phyloP scores from a whole-genome alignment of 2,888 invertebrate species.

The Lysandra coridon region DNA sequence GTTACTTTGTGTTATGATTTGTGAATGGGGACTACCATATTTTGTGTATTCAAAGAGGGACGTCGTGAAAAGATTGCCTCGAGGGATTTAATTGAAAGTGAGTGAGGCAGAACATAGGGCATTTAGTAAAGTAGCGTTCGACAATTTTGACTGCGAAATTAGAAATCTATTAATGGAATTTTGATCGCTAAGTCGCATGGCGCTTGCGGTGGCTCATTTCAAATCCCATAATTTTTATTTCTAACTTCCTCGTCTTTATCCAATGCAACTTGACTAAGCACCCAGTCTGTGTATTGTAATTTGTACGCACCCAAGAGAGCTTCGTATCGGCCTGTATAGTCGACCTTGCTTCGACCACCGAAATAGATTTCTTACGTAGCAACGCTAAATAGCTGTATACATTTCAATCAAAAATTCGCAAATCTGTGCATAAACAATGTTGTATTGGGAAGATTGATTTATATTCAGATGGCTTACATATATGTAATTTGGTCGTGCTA shows the following conservation, averaged over 20 bases:
- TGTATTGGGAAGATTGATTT: no score
- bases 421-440: no score
- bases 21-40: neutral
- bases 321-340: conserved; percentile 28
- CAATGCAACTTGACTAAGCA: neutral
- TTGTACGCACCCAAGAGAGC: neutral
- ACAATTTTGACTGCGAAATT: neutral
- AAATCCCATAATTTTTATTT: neutral
- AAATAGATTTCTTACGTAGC: conserved; percentile 42
- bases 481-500: no score
- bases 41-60: conserved; percentile 32
- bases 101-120: neutral
- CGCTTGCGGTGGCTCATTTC: neutral
- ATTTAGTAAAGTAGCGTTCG: neutral
- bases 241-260: neutral
- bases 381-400: conserved; percentile 36
- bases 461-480: no score
- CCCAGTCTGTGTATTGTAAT: neutral
- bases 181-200: neutral
- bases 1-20: neutral
- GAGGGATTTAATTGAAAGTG: conserved; percentile 37
- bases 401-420: neutral
- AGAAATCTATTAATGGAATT: neutral
- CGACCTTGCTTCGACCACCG: conserved; percentile 42
- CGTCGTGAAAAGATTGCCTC: conserved; percentile 31